phyloP scores from a whole-genome alignment of 2,888 invertebrate genomes.

The Luperina nickerlii region DNA sequence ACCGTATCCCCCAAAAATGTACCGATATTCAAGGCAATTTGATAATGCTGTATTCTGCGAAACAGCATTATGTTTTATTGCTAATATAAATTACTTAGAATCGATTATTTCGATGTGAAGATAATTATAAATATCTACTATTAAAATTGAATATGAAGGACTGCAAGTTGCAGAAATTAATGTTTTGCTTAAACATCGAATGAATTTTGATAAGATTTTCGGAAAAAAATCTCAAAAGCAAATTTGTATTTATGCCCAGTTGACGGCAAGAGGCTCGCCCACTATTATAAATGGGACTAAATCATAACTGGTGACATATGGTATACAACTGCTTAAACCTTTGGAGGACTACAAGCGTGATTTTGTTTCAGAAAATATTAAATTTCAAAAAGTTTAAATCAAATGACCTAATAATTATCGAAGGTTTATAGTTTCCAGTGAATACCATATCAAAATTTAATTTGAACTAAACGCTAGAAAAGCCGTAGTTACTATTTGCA shows the following conservation, averaged over 20 bases:
- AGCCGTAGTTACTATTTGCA: not conserved
- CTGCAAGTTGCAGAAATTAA: not conserved
- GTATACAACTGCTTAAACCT: not conserved
- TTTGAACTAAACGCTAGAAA: too few relatives aligned
- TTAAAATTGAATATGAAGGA: not conserved
- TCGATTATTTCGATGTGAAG: conserved; percentile 36
- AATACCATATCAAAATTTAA: not conserved
- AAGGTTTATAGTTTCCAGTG: not conserved
- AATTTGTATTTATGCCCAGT: not conserved
- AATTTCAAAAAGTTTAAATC: too few relatives aligned
- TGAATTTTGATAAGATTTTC: not conserved
- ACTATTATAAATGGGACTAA: too few relatives aligned
- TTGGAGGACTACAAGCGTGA: not conserved
- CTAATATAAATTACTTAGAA: conserved; percentile 31
- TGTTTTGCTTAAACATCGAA: not conserved
- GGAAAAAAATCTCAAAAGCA: rapidly evolving
- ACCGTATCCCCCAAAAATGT: conserved; percentile 12
- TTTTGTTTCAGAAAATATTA: too few relatives aligned
- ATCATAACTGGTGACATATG: not conserved
- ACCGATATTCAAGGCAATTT: conserved; percentile 40
- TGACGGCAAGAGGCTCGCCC: not conserved
- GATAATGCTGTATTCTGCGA: conserved; percentile 49
- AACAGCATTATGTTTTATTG: conserved; percentile 46
- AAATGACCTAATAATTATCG: too few relatives aligned
- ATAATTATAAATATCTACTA: conserved; percentile 33